Evolutionary conservation across 2,888 invertebrate species (phyloP), one percentile per base, ranked within the genome.

Genomic region (Drosophila fulvimacula): DNA sequence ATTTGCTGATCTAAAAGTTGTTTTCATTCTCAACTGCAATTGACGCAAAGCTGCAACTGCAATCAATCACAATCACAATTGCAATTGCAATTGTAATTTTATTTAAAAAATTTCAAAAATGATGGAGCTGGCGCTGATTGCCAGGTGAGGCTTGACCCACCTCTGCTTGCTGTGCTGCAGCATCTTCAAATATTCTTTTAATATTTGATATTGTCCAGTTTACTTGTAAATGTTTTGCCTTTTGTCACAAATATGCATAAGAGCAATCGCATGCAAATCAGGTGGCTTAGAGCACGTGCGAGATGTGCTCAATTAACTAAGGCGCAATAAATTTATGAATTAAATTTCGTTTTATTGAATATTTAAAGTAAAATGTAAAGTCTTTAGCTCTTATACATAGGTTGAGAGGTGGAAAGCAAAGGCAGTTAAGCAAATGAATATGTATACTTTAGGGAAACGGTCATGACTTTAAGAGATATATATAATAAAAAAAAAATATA

Each of bases 51-150:
- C 27, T 27, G 27, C 27, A 27, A 27, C n/a, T 27, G 46, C 27
- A 46, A 46, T 46, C 46, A 27, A 27, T 46, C 46, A 46, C 46
- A 46, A n/a, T n/a, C n/a, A n/a, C n/a, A n/a, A n/a, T n/a, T n/a
- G n/a, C 46, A 27, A 27, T 46, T 27, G 27, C 46, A 46, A 27
- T 27, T 46, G 46, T 17, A 46, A 30, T 46, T 46, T 17, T 46
- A 30, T 46, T 46, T 46, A 27, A 17, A 30, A 10, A 11, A 27
- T 46, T 46, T 17, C 46, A 30, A 46, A 46, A 46, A 30, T 46
- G 17, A 46, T 46, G 46, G 2, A 27, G 24, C n/a, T n/a, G 44
- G 10, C 44, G 5, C 24, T 44, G 46, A 46, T 46, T 27, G 46
- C 27, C 27, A 27, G n/a, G 17, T 46, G 46, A 46, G 27, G 11